Base-by-base conservation (phyloP, 2,888 invertebrate species). In the Acanthosepion pharaonis region DNA sequence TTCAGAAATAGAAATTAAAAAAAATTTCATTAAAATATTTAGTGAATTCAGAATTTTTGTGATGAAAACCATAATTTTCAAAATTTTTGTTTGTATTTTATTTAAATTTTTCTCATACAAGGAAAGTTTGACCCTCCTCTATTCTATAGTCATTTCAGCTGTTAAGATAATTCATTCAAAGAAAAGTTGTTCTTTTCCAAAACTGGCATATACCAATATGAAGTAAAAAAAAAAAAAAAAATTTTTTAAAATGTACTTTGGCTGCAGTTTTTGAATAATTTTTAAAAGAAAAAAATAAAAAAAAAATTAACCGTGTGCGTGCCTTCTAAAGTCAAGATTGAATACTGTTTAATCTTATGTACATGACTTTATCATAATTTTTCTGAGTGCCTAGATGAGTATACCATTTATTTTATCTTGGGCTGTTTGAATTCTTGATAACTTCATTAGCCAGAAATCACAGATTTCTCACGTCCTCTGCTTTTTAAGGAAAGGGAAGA, bases 281-380 rank as follows among this genome's bases (percentile, higher is more conserved):
- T 78, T 78, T 78, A 78, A 78, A 78, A 78, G 15, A 8, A 78
- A n/a, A 78, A n/a, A n/a, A 78, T 1, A 28, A 8, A 28, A 28
- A n/a, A 9, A 9, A n/a, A 59, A 20, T 5, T 20, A 59, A 23
- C 15, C 6, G n/a, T n/a, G 78, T n/a, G 78, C 78, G 78, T 78
- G 78, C 78, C n/a, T 78, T n/a, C 78, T 78, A 78, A 78, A n/a
- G 78, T 78, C 78, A 78, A 78, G 78, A 78, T 33, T 78, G 78
- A 78, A 78, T n/a, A 78, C 78, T 78, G n/a, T 78, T n/a, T 78
- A 78, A 78, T 78, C 78, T 78, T 78, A n/a, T 78, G 78, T 78
- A n/a, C 78, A 78, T 78, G 78, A 78, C 78, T 78, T 78, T 78
- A 78, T 78, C 78, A 78, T n/a, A 28, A 78, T 78, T 78, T n/a